These are phyloP conservation scores for Apostichopus parvimensis DNA, from an alignment of 35 echinoderm and acorn worm species.

Conservation along the genomic window DNA sequence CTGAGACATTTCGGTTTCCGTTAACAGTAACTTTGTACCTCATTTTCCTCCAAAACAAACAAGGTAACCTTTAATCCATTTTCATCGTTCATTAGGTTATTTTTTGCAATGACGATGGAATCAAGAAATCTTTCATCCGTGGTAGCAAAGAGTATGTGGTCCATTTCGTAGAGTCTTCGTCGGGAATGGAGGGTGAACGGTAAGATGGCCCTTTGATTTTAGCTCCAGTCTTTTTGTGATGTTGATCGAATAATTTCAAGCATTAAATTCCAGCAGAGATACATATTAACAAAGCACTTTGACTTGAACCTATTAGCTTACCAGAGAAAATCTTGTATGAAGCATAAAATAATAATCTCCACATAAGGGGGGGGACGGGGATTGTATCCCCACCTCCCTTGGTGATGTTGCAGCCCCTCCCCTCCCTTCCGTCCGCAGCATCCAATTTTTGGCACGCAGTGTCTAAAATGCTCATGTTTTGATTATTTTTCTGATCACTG, in stretches of 20 bases:
- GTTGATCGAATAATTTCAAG: too few relatives aligned
- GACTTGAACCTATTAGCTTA: too few relatives aligned
- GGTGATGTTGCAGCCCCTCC: neutral
- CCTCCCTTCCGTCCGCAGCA: neutral
- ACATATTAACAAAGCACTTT: too few relatives aligned
- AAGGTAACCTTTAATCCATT: too few relatives aligned
- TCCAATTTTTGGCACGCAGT: neutral
- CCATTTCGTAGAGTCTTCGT: constrained; percentile 67
- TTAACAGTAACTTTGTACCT: too few relatives aligned
- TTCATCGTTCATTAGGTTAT: neutral
- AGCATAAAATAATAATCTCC: neutral
- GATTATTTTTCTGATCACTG: neutral
- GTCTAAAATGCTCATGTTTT: neutral
- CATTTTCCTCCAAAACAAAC: too few relatives aligned
- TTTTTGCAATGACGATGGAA: constrained; percentile 17
- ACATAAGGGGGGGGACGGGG: neutral
- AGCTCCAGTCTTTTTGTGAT: too few relatives aligned
- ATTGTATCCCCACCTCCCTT: neutral
- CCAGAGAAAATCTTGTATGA: too few relatives aligned
- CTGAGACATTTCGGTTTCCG: too few relatives aligned
- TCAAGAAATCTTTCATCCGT: neutral
- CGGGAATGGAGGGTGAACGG: constrained; percentile 34
- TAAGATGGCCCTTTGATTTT: constrained; percentile 8
- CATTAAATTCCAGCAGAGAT: too few relatives aligned
- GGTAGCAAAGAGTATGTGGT: constrained; percentile 68